These are phyloP conservation scores for Caenorhabditis sinica DNA, from an alignment of 2,888 invertebrate species.

Conservation along the genomic window DNA sequence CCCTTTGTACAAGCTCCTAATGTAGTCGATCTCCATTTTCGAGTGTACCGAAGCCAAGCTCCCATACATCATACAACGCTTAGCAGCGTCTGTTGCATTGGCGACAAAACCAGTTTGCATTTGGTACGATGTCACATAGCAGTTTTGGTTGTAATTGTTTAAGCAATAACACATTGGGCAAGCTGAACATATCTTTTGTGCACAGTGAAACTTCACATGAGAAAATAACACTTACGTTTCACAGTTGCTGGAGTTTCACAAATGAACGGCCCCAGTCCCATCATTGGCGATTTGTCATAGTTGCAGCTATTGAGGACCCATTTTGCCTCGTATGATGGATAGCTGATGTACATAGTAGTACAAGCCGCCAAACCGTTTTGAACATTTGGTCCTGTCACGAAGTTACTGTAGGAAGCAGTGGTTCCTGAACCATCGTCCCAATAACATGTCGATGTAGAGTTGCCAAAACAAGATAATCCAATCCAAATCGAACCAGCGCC, in stretches of 20 bases:
- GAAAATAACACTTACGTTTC: neutral
- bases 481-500: neutral
- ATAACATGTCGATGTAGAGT: neutral
- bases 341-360: no score
- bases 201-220: no score
- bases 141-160: conserved; percentile 12
- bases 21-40: conserved; percentile 8
- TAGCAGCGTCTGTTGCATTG: no score
- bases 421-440: conserved; percentile 15
- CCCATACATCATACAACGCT: no score
- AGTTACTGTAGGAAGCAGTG: neutral
- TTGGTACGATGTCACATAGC: neutral
- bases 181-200: no score
- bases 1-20: neutral
- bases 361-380: neutral
- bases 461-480: conserved; percentile 7
- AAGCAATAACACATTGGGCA: neutral
- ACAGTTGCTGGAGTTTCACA: neutral
- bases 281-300: no score
- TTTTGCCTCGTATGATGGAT: neutral
- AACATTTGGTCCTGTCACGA: no score
- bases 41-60: conserved; percentile 12
- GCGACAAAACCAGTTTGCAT: neutral
- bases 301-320: neutral
- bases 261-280: no score